Evolutionary conservation across 2,797 vertebrate genomes (phyloP).

Genomic region (Euphonia xanthogaster): DNA sequence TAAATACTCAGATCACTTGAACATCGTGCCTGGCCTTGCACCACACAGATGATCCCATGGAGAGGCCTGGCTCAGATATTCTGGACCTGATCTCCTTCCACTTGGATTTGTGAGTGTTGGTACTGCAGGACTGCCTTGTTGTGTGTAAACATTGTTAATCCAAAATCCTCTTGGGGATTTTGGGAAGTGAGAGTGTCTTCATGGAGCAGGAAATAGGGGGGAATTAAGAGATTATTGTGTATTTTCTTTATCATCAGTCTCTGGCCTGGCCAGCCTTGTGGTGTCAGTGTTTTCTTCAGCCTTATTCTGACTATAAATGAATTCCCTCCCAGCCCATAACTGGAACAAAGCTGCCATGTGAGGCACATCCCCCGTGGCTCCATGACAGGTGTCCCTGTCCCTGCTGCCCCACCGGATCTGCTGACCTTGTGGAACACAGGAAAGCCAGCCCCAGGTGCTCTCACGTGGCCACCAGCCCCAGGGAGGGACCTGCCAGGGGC

Average conservation of each 20-base stretch:
- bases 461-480: background rate
- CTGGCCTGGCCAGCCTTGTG: background rate
- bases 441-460: constrained; percentile 7
- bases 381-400: background rate
- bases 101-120: background rate
- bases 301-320: background rate
- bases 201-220: background rate
- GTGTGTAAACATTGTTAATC: background rate
- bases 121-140: background rate
- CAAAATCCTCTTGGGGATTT: background rate
- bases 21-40: background rate
- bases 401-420: background rate
- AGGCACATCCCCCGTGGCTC: background rate
- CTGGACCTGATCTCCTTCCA: background rate
- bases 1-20: background rate
- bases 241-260: background rate
- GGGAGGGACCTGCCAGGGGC: background rate
- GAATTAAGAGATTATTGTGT: background rate
- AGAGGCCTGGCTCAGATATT: background rate
- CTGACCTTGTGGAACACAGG: background rate
- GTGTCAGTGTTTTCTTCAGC: background rate
- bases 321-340: fast-evolving
- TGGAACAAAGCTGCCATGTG: background rate
- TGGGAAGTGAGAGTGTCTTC: background rate
- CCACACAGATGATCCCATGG: background rate